Percentiles rank a stretch among this genome's conserved stretches.
These are phyloP conservation scores for Sphaerodactylus townsendi DNA, from an alignment of 2,113 vertebrate species.

Conservation along the genomic window DNA sequence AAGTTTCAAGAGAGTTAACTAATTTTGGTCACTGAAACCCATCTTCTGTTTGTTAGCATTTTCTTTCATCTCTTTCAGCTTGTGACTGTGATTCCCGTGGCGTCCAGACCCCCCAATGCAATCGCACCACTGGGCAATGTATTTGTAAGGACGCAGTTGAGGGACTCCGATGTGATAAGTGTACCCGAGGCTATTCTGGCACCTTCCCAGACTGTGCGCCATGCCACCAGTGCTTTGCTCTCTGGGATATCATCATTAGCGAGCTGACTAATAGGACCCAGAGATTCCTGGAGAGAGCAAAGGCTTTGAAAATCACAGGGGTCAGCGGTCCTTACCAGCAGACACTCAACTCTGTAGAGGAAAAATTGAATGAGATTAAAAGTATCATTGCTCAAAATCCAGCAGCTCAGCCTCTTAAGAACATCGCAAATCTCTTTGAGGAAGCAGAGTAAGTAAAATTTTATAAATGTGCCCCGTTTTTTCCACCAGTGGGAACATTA, in stretches of 20 bases:
- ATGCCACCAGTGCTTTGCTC: conserved; percentile 93
- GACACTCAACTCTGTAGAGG: conserved; percentile 81
- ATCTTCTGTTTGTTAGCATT: fast-evolving
- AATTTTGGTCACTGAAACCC: no score
- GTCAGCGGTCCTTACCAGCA: conserved; percentile 87
- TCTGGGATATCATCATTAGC: conserved; percentile 85
- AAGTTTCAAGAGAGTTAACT: background rate
- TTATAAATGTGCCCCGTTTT: background rate
- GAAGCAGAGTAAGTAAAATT: conserved; percentile 85
- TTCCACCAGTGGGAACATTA: fast-evolving
- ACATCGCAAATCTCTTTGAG: conserved; percentile 88
- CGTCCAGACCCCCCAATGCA: conserved; percentile 83
- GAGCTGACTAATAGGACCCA: conserved; percentile 91
- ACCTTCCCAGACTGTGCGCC: conserved; percentile 87
- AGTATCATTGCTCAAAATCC: conserved; percentile 85
- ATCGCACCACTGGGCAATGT: conserved; percentile 85
- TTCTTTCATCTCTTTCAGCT: conserved; percentile 68
- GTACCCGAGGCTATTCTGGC: conserved; percentile 89
- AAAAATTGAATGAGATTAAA: conserved; percentile 80
- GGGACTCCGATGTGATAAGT: conserved; percentile 84
- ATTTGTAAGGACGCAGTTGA: conserved; percentile 87
- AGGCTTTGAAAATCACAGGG: conserved; percentile 86
- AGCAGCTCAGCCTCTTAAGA: conserved; percentile 86
- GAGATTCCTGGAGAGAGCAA: conserved; percentile 86
- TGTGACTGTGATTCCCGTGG: conserved; percentile 92